phyloP scores from a whole-genome alignment of 2,888 invertebrate genomes.

The Odontocolon sp. region DNA sequence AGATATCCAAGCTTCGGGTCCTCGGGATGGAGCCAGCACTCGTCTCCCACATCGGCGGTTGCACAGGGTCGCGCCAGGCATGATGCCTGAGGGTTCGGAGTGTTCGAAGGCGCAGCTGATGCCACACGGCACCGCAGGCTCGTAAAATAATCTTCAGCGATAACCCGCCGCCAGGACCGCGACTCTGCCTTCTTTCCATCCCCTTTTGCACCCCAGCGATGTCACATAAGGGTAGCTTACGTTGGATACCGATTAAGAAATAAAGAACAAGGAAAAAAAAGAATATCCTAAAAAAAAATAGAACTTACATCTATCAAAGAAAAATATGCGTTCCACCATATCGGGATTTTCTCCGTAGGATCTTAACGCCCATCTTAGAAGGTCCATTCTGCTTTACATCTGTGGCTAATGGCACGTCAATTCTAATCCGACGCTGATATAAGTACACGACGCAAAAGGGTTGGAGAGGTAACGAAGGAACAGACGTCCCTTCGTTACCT shows the following conservation, averaged over 20 bases:
- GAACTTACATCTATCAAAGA: too few relatives aligned
- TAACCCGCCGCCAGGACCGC: slow-evolving; percentile 59
- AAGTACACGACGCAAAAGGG: slow-evolving; percentile 33
- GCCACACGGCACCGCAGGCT: slow-evolving; percentile 73
- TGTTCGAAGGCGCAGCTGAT: slow-evolving; percentile 75
- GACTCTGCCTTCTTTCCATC: slow-evolving; percentile 36
- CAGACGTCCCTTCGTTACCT: slow-evolving; percentile 29
- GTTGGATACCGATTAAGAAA: slow-evolving; percentile 57
- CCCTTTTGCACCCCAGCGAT: slow-evolving; percentile 29
- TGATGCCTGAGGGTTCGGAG: slow-evolving; percentile 55
- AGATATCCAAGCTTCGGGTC: slow-evolving; percentile 25
- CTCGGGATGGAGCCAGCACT: slow-evolving; percentile 43
- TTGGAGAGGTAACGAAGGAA: slow-evolving; percentile 42
- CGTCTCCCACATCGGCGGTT: slow-evolving; percentile 14
- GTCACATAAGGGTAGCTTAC: slow-evolving; percentile 21
- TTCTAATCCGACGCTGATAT: slow-evolving; percentile 38
- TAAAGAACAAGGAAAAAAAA: slow-evolving; percentile 43
- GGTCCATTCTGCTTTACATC: slow-evolving; percentile 36
- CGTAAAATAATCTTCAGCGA: slow-evolving; percentile 74
- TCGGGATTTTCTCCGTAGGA: background rate
- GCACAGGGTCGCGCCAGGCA: slow-evolving; percentile 49
- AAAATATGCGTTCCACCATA: background rate
- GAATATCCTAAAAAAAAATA: slow-evolving; percentile 53
- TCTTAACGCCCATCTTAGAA: slow-evolving; percentile 1
- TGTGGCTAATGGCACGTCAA: slow-evolving; percentile 46